These are phyloP conservation scores for Lates japonicus DNA, from an alignment of 2,797 vertebrate species.

Conservation along the genomic window DNA sequence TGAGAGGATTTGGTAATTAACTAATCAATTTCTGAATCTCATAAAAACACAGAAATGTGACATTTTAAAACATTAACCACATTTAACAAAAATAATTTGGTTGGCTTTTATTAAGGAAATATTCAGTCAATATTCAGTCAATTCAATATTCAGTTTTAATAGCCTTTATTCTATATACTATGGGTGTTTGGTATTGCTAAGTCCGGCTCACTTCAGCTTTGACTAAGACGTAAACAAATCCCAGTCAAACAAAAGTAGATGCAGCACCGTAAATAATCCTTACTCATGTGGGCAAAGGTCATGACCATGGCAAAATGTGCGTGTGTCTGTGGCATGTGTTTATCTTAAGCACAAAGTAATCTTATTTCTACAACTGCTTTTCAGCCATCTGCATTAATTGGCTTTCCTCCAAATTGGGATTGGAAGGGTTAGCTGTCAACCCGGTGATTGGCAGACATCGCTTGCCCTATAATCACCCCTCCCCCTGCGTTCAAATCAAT, in stretches of 20 bases:
- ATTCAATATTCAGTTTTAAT: too few species aligned
- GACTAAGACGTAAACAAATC: slow-evolving; percentile 19
- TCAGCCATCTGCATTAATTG: slow-evolving; percentile 73
- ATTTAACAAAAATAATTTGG: too few species aligned
- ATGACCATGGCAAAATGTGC: not conserved
- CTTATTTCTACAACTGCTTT: slow-evolving; percentile 66
- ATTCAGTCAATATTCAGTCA: too few species aligned
- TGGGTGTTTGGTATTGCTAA: not conserved
- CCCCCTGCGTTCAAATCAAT: slow-evolving; percentile 64
- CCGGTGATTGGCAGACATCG: slow-evolving; percentile 67
- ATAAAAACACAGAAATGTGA: not conserved
- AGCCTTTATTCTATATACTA: not conserved
- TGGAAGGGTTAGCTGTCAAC: slow-evolving; percentile 63
- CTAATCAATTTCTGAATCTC: too few species aligned
- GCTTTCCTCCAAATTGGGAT: slow-evolving; percentile 71
- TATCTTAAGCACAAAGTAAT: slow-evolving; percentile 70
- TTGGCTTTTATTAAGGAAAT: not conserved
- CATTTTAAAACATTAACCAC: not conserved
- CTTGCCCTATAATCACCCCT: slow-evolving; percentile 48
- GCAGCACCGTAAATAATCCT: not conserved
- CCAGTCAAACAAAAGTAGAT: not conserved
- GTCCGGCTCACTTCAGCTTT: not conserved
- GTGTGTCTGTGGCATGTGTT: slow-evolving; percentile 30
- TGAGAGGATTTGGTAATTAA: not conserved
- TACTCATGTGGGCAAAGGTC: slow-evolving; percentile 8